Evolutionary conservation across 2,888 invertebrate species (phyloP), one percentile per base, ranked within the genome.

Genomic region (Dendrolimus pini): DNA sequence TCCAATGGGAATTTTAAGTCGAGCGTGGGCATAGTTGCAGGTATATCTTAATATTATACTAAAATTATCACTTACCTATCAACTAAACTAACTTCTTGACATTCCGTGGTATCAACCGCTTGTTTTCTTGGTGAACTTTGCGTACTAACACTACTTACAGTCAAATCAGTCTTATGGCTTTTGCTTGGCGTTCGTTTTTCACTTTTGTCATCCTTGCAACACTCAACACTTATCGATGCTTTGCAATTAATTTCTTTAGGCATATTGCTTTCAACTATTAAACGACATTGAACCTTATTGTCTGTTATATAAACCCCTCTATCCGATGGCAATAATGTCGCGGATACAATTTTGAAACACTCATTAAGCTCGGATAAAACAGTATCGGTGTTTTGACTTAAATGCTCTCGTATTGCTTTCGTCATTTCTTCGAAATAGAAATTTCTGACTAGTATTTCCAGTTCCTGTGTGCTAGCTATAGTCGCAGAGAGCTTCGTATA

Each of bases 381-480:
- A 0, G 92, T 80, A 54, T 92, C 89, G 0, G 83, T 70, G 57
- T 82, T 86, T 41, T 80, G 80, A 0, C 82, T 65, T 1, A 93
- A 79, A 55, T 86, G 76, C 60, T 89, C 87, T 71, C 92, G 92
- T 60, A 94, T 89, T 2, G 93, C 93, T 58, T 93, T 95, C 69
- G 94, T 91, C 93, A 97, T 96, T 76, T 97, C 96, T 70, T 96
- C 95, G 77, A 95, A 96, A 79, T 96, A 96, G 63, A 94, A 93
- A 68, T 94, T 93, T 73, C 96, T 93, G 69, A 94, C 93, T 64
- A 96, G 92, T 60, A 94, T 93, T 74, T 95, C 95, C 65, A 97
- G 88, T 75, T 95, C 94, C 10, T 92, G 85, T 56, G 95, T 95
- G 64, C 96, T 94, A 7, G 96, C 94, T 63, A 97, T 94, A 58